These are phyloP conservation scores for Drosophila setifemur DNA, from an alignment of 1,140 invertebrate species.

Conservation along the genomic window DNA sequence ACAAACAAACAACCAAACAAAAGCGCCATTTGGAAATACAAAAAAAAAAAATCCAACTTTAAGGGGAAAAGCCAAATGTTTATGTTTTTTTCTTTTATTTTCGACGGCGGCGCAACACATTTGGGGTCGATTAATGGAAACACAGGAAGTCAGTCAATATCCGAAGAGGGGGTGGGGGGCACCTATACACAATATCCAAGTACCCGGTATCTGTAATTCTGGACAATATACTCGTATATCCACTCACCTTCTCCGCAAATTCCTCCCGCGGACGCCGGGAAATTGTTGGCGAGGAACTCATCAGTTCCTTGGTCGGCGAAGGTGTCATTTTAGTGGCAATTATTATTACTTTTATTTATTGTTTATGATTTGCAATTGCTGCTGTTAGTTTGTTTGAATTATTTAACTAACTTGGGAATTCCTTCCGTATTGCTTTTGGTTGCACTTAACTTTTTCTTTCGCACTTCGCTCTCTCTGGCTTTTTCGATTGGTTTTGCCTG, in stretches of 20 bases:
- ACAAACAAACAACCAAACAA: slow-evolving; percentile 63
- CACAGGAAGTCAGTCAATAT: slow-evolving; percentile 60
- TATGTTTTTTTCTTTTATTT: slow-evolving; percentile 41
- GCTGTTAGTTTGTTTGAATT: slow-evolving; percentile 20
- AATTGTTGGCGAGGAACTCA: slow-evolving; percentile 66
- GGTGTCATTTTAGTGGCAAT: slow-evolving; percentile 60
- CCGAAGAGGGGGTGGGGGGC: slow-evolving; percentile 9
- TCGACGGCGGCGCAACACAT: slow-evolving; percentile 40
- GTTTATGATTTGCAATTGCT: slow-evolving; percentile 18
- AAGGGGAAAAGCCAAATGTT: slow-evolving; percentile 56
- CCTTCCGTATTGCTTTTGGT: slow-evolving; percentile 60
- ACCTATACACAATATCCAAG: slow-evolving; percentile 7
- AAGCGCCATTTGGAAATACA: slow-evolving; percentile 6
- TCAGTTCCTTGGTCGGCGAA: slow-evolving; percentile 77
- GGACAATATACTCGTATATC: background rate
- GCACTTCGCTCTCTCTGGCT: slow-evolving; percentile 3
- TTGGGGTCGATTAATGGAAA: slow-evolving; percentile 64
- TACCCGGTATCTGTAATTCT: slow-evolving; percentile 1
- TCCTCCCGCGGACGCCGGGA: slow-evolving; percentile 77
- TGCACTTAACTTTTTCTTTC: slow-evolving; percentile 41
- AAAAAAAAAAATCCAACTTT: slow-evolving; percentile 23
- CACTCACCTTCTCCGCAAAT: slow-evolving; percentile 76
- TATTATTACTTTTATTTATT: slow-evolving; percentile 20
- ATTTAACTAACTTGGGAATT: slow-evolving; percentile 22
- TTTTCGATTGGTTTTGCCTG: slow-evolving; percentile 41